phyloP scores from a whole-genome alignment of 2,113 vertebrate species.

The Oncorhynchus keta region DNA sequence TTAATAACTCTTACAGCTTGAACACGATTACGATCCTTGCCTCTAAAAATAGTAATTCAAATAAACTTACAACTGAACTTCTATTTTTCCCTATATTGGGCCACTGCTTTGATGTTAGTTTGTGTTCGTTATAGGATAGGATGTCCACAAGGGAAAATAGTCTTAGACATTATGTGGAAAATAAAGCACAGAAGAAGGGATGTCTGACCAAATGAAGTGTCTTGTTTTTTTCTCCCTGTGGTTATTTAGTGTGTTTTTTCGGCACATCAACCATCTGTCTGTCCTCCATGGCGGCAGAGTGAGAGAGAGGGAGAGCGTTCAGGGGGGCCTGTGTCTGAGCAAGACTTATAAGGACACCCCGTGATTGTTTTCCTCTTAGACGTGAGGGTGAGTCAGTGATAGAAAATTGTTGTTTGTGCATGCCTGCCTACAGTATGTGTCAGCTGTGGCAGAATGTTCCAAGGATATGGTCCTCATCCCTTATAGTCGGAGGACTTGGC shows the following conservation, averaged over 20 bases:
- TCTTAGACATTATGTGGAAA: background rate
- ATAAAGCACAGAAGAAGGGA: background rate
- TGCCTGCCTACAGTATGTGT: background rate
- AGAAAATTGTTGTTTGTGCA: background rate
- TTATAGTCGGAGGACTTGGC: too few species aligned
- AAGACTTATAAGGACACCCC: background rate
- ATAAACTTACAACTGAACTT: background rate
- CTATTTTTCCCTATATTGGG: background rate
- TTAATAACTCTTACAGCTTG: background rate
- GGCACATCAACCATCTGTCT: slow-evolving; percentile 1
- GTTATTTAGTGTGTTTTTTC: background rate
- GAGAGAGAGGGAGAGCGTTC: background rate
- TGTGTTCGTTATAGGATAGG: background rate
- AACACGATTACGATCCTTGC: background rate
- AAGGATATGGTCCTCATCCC: too few species aligned
- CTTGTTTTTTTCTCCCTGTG: background rate
- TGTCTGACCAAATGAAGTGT: background rate
- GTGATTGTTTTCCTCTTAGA: background rate
- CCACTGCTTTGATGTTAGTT: background rate
- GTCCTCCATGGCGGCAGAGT: background rate
- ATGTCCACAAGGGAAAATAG: too few species aligned
- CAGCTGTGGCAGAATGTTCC: too few species aligned
- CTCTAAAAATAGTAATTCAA: background rate
- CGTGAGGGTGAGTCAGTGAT: background rate
- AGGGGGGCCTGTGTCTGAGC: background rate